Evolutionary conservation across 2,113 vertebrate genomes (phyloP), one percentile per base, ranked within the genome.

Genomic region (Trematomus loennbergii): DNA sequence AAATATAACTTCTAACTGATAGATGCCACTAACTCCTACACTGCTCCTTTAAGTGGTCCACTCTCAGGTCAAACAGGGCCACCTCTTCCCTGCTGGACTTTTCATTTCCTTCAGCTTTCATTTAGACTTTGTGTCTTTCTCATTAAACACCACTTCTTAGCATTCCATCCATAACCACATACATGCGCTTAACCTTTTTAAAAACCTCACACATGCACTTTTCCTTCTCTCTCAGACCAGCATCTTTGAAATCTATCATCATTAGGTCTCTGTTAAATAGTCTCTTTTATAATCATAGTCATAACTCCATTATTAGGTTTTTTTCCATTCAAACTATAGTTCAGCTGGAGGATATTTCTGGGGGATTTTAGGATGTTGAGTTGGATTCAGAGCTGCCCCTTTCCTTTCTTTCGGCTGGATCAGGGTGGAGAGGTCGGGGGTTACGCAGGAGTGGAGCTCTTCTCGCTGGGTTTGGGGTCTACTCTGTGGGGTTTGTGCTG

Each of bases 401-500:
- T 63, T 64, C 22, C 5, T 5, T 12, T 75, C 29, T 50, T 67
- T 46, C 71, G 69, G 72, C 61, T 50, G 59, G 62, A 63, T 70
- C 20, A 22, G 55, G 64, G 71, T 54, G 62, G 62, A 70, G 22
- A 18, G 65, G 22, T 77, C n/a, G 57, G 94, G 61, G 92, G 92
- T 86, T 93, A 97, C 5, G 96, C 93, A 50, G 95, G 96, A 52
- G 92, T 95, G 0, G 95, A 96, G 90, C 87, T 95, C 79, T 83
- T 94, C 78, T 94, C 94, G 66, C 93, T 94, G 85, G 96, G 90
- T 89, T 96, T 97, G 87, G 96, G 93, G 0, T 94, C 95, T 50
- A 96, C 87, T 85, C 95, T 97, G 81, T 96, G 96, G 66, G 97
- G 95, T 80, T 96, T 96, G 92, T 97, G 97, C 65, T 99, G 97